Evolutionary conservation across 2,888 invertebrate genomes (phyloP), one percentile per base, ranked within the genome.

Genomic region (Rhogogaster chlorosoma): DNA sequence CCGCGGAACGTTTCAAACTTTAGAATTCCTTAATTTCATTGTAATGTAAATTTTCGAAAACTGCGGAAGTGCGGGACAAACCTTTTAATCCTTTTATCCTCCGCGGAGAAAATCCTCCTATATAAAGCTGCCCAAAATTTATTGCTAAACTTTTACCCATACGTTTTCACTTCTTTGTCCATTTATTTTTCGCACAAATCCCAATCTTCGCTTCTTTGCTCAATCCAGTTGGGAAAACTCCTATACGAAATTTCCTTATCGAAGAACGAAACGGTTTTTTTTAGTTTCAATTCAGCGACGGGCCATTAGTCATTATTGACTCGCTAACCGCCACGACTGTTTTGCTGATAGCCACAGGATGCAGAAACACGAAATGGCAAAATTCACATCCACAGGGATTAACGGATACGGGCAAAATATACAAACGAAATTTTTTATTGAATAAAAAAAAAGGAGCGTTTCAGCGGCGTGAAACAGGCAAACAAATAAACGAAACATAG

Each of bases 261-360:
- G 2, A 22, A 18, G 22, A 73, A 26, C 42, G 9, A 38, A 73
- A 42, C 42, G 71, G 22, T 42, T 38, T 73, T 38, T 73, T 22
- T 5, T 38, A 10, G 38, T 42, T 73, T 42, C 22, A 73, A 73
- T 73, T 73, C 71, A 22, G 12, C 71, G 71, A 73, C 42, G 2
- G n/a, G 22, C 71, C n/a, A 42, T 73, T 42, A 7, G 42, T 73
- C 42, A 42, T 38, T 12, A 38, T 73, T 42, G 71, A 73, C 71
- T 29, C 3, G 32, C 64, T 15, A 6, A 67, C 67, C 32, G 18
- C 67, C 71, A n/a, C 71, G 22, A 26, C 71, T 73, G 38, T 10
- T 42, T 73, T 42, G 42, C 71, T 42, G 71, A 73, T 73, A 73
- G 71, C 42, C 42, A 10, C 22, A 73, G 42, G 38, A 73, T 26